Evolutionary conservation across 2,888 invertebrate species (phyloP).

Genomic region (Anticlea derivata): DNA sequence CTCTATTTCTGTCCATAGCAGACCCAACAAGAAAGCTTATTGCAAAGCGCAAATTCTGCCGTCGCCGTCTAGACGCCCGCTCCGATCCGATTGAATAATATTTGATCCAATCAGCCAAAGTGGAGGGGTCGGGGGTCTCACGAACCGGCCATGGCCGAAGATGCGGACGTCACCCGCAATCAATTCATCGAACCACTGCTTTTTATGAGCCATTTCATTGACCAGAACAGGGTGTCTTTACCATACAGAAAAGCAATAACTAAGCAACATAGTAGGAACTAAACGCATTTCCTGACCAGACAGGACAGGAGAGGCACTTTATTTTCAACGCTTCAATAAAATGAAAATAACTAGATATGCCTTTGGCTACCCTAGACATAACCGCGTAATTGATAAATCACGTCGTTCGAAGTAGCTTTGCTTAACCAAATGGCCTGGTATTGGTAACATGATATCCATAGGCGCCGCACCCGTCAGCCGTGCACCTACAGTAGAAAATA

Average conservation of each 20-base stretch:
- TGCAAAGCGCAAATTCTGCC: constrained; percentile 76
- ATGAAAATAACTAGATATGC: constrained; percentile 9
- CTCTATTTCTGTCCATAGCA: constrained; percentile 74
- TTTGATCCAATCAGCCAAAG: constrained; percentile 81
- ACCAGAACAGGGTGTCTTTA: constrained; percentile 43
- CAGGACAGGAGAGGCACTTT: background rate
- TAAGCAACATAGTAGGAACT: constrained; percentile 4
- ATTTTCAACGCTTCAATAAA: too few relatives aligned
- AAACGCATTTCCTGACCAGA: constrained; percentile 8
- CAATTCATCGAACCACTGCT: constrained; percentile 61
- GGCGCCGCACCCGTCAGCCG: constrained; percentile 37
- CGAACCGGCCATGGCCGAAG: constrained; percentile 51
- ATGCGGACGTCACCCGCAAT: constrained; percentile 49
- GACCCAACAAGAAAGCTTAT: constrained; percentile 76
- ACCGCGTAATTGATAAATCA: constrained; percentile 35
- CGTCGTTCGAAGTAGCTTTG: constrained; percentile 34
- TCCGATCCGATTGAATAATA: constrained; percentile 77
- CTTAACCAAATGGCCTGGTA: constrained; percentile 33
- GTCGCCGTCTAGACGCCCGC: constrained; percentile 79
- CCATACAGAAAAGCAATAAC: constrained; percentile 23
- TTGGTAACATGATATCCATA: constrained; percentile 34
- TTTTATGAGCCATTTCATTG: constrained; percentile 45
- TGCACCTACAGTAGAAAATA: constrained; percentile 35
- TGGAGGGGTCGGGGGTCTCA: constrained; percentile 74
- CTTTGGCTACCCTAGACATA: constrained; percentile 16